Conservation (phyloP, 2,797 vertebrate genomes). For the Crenuchus spilurus region DNA sequence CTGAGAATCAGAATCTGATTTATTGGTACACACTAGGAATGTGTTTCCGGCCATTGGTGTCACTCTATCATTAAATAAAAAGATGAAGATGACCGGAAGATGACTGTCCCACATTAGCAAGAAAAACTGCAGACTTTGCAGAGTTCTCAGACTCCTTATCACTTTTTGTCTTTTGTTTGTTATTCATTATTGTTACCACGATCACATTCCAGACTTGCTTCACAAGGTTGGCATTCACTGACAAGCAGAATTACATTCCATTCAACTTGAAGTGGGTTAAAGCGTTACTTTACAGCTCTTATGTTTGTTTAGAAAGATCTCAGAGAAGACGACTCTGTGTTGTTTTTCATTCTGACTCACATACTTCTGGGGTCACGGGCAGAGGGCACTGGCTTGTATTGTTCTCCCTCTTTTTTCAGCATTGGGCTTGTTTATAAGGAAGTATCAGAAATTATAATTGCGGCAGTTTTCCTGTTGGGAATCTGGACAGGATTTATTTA, state of each 20-base stretch:
- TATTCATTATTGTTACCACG: conserved; percentile 3
- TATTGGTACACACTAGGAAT: too few relatives aligned
- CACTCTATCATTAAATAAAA: too few relatives aligned
- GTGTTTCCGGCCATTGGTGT: too few relatives aligned
- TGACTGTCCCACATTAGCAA: neutral
- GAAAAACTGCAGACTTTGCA: neutral
- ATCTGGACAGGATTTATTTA: conserved; percentile 69
- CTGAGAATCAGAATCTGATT: too few relatives aligned
- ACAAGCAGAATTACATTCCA: conserved; percentile 20
- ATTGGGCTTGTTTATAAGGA: conserved; percentile 33
- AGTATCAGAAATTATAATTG: conserved; percentile 59
- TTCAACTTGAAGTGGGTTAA: conserved; percentile 12
- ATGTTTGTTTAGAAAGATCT: neutral
- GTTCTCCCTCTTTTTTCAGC: neutral
- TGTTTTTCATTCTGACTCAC: conserved; percentile 6
- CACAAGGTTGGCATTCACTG: neutral
- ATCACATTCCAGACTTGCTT: conserved; percentile 17
- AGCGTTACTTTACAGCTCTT: conserved; percentile 16
- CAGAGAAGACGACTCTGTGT: conserved; percentile 20
- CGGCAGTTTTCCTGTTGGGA: conserved; percentile 52
- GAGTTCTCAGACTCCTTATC: too few relatives aligned
- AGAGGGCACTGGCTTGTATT: too few relatives aligned
- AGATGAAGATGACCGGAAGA: neutral
- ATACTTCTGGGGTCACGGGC: too few relatives aligned
- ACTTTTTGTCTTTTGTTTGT: conserved; percentile 19